phyloP scores from a whole-genome alignment of 2,113 vertebrate genomes.

The Pelecanus crispus region DNA sequence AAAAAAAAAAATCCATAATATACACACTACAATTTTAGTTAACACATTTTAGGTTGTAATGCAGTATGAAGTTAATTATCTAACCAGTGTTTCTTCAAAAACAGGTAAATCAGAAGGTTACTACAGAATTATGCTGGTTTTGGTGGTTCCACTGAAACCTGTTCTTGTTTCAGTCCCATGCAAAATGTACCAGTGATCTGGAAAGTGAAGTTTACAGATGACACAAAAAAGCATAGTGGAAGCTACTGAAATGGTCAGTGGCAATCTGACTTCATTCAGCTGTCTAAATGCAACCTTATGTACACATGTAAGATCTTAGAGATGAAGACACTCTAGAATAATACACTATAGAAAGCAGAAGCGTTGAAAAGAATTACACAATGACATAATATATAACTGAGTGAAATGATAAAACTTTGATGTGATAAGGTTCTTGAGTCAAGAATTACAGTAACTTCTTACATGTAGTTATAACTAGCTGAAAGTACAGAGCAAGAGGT shows the following conservation, averaged over 20 bases:
- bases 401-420: neutral
- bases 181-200: fast-evolving
- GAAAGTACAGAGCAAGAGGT: neutral
- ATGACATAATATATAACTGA: neutral
- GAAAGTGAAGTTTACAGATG: neutral
- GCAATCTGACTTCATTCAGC: neutral
- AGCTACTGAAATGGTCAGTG: neutral
- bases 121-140: neutral
- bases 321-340: neutral
- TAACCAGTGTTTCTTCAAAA: neutral
- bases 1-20: neutral
- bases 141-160: neutral
- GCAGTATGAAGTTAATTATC: neutral
- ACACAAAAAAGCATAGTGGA: neutral
- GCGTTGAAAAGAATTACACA: neutral
- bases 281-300: neutral
- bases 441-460: neutral
- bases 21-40: neutral
- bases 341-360: neutral
- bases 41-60: neutral
- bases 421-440: neutral
- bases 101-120: neutral
- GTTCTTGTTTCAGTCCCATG: neutral
- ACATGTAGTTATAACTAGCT: neutral
- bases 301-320: neutral